These are phyloP conservation scores for Diprion similis DNA, from an alignment of 1,140 invertebrate species.

Conservation along the genomic window DNA sequence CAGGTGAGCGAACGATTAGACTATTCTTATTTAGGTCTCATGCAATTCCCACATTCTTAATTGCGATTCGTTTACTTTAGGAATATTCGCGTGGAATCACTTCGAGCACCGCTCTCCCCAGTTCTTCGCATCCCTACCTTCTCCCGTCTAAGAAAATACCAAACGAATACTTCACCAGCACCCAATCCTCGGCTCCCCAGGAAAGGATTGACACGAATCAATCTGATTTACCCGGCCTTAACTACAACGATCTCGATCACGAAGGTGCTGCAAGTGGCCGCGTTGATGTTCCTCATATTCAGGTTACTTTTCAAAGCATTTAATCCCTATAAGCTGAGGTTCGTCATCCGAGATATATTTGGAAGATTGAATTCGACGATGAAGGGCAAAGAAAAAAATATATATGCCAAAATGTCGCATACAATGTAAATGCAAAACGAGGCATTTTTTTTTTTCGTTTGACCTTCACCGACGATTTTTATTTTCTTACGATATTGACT, in stretches of 20 bases:
- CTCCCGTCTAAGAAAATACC: slow-evolving; percentile 77
- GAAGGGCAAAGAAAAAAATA: no score
- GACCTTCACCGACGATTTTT: no score
- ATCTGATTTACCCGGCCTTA: slow-evolving; percentile 39
- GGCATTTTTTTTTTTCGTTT: no score
- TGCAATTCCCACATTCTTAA: slow-evolving; percentile 10
- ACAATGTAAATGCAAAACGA: no score
- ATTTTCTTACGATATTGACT: neutral
- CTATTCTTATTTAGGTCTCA: slow-evolving; percentile 8
- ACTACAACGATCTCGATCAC: slow-evolving; percentile 58
- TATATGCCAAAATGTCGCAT: no score
- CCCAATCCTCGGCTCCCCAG: slow-evolving; percentile 49
- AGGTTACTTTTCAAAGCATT: slow-evolving; percentile 11
- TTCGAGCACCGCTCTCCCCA: slow-evolving; percentile 43
- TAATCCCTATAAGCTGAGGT: no score
- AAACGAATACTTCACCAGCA: slow-evolving; percentile 76
- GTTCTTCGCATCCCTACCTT: slow-evolving; percentile 60
- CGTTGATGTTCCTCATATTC: slow-evolving; percentile 27
- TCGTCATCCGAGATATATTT: no score
- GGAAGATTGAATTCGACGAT: no score
- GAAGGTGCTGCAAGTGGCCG: slow-evolving; percentile 63
- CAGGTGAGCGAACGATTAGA: slow-evolving; percentile 65
- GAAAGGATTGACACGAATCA: slow-evolving; percentile 43
- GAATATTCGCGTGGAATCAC: slow-evolving; percentile 52
- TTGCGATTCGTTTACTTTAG: slow-evolving; percentile 35